Conservation (phyloP, 2,797 vertebrate genomes). For the Oryzias dopingdopingensis region DNA sequence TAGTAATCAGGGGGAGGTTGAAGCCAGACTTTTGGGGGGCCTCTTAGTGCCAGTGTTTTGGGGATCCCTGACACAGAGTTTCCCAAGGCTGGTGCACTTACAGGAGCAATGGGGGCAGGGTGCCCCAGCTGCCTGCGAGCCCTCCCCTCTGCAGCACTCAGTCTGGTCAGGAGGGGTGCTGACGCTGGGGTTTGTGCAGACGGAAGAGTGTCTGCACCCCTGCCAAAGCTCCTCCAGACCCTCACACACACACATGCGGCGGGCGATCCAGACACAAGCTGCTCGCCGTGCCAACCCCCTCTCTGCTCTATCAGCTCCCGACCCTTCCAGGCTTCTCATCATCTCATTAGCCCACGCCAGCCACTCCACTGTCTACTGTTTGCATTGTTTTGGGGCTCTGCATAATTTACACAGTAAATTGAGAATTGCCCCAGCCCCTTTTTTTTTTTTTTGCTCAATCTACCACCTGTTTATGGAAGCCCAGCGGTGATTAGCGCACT, state of each 20-base stretch:
- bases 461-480: constrained; percentile 77
- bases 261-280: constrained; percentile 70
- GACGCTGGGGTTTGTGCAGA: constrained; percentile 61
- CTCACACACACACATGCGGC: constrained; percentile 41
- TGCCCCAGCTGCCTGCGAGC: constrained; percentile 81
- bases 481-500: constrained; percentile 57
- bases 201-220: constrained; percentile 74
- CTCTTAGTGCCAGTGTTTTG: constrained; percentile 74
- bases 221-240: constrained; percentile 65
- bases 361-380: constrained; percentile 77
- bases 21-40: constrained; percentile 77
- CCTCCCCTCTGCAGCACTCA: constrained; percentile 58
- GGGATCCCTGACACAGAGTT: constrained; percentile 71
- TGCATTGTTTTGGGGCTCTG: constrained; percentile 80
- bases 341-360: constrained; percentile 75
- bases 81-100: constrained; percentile 76
- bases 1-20: constrained; percentile 47
- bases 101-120: constrained; percentile 64
- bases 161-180: constrained; percentile 67
- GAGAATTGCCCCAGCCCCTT: constrained; percentile 57
- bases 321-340: constrained; percentile 73
- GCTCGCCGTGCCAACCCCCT: constrained; percentile 62
- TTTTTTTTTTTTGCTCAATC: constrained; percentile 62
- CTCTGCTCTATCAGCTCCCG: constrained; percentile 53
- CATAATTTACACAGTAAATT: constrained; percentile 82